Evolutionary conservation across 2,888 invertebrate genomes (phyloP), one percentile per base, ranked within the genome.

Genomic region (Drosophila atroscutellata): DNA sequence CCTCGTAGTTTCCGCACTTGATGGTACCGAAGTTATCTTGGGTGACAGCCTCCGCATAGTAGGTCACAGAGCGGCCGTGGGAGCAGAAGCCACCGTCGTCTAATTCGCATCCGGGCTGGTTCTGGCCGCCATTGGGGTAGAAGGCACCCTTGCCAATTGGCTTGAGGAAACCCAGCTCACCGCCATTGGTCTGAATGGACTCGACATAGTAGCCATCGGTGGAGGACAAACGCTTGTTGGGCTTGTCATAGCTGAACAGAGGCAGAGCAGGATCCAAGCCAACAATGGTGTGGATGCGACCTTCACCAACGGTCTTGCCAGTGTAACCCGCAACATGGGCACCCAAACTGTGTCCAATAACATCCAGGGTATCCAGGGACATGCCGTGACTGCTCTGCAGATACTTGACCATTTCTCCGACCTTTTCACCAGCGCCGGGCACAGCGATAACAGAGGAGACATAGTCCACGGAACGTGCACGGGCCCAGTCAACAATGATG

Each of bases 271-370:
- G 86, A 68, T 92, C 92, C 32, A 91, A 70, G 4, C 88, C 95
- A 76, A 94, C 94, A 36, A 95, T 95, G 11, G 94, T 94, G 81
- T 94, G 94, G 49, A 95, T 93, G 34, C 94, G 93, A 42, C 94
- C 94, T 78, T 93, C 80, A 30, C 93, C 93, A 2, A 94, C 93
- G 75, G 93, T 93, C 64, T 94, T 94, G 1, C 94, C 95, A 15
- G 94, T 94, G 60, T 94, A 94, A 0, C 95, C 95, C n/a, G 94
- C 94, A 3, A 94, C 94, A 72, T 95, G 95, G 1, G 94, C 94
- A 0, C 95, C 95, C 60, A 95, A 91, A 72, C 94, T 95, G 72
- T 95, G 95, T 0, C 95, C 95, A 61, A 94, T 94, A 1, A 92
- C 63, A 93, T 93, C 86, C 92, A 94, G 73, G 92, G 90, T 2